These are phyloP conservation scores for Crax fasciolata DNA, from an alignment of 2,797 vertebrate species.

Conservation along the genomic window DNA sequence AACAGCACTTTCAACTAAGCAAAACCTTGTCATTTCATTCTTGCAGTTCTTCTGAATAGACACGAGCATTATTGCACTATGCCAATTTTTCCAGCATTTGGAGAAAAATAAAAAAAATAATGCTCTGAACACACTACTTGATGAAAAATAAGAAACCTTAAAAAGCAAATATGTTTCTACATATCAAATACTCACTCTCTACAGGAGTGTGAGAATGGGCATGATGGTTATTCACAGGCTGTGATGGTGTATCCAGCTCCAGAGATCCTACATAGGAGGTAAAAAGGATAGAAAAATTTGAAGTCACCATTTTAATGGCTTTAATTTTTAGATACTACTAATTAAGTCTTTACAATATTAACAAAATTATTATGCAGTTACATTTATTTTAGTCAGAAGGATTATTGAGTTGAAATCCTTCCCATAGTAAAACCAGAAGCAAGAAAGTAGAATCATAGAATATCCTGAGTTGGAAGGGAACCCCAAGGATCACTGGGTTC, in stretches of 20 bases:
- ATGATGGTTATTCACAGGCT: constrained; percentile 98
- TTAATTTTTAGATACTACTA: background rate
- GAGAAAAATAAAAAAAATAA: background rate
- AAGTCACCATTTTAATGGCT: background rate
- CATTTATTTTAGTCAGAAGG: background rate
- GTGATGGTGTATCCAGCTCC: constrained; percentile 97
- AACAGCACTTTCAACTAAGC: background rate
- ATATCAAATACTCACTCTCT: constrained; percentile 90
- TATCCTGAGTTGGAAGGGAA: background rate
- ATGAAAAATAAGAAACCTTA: background rate
- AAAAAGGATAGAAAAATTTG: background rate
- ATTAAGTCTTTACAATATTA: background rate
- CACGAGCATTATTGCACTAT: background rate
- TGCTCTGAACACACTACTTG: background rate
- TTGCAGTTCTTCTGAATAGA: background rate
- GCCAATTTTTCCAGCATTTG: background rate
- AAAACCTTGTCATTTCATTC: background rate
- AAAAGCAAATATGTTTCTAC: background rate
- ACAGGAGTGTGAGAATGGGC: constrained; percentile 93
- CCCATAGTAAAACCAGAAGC: background rate
- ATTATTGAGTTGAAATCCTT: background rate
- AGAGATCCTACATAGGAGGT: constrained; percentile 87
- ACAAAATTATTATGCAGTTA: background rate
- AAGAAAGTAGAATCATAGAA: background rate
- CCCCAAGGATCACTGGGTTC: background rate